Evolutionary conservation across 2,888 invertebrate genomes (phyloP).

Genomic region (Drosophila limbata): DNA sequence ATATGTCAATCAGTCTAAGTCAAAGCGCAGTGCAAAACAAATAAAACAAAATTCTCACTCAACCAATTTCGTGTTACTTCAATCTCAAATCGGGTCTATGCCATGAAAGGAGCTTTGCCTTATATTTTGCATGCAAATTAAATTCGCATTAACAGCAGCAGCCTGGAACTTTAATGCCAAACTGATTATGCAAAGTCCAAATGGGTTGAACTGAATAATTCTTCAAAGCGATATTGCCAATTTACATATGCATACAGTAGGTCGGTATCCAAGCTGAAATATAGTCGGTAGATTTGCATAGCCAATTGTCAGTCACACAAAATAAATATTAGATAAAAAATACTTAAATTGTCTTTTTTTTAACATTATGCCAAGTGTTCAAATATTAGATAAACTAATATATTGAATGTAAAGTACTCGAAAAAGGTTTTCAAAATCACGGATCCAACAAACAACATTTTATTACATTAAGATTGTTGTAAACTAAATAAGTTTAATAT

Average conservation of each 20-base stretch:
- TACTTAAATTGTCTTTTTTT: neutral
- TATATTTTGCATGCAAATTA: constrained; percentile 72
- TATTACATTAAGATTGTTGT: neutral
- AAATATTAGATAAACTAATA: neutral
- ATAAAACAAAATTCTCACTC: constrained; percentile 46
- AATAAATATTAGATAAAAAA: neutral
- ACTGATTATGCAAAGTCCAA: constrained; percentile 65
- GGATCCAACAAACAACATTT: neutral
- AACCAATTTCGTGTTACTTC: neutral
- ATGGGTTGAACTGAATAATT: constrained; percentile 53
- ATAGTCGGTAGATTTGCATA: constrained; percentile 26
- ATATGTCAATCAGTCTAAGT: constrained; percentile 73
- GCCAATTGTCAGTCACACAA: constrained; percentile 13
- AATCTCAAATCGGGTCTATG: constrained; percentile 29
- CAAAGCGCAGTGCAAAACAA: constrained; percentile 48
- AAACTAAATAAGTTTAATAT: neutral
- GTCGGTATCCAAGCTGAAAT: constrained; percentile 1
- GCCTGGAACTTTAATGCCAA: constrained; percentile 60
- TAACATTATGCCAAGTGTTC: neutral
- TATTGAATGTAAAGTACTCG: neutral
- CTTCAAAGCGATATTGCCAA: constrained; percentile 48
- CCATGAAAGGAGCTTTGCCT: constrained; percentile 38
- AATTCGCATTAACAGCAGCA: constrained; percentile 63
- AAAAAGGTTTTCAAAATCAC: too few relatives aligned
- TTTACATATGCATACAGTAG: constrained; percentile 61